A percentile compares a stretch with the other conserved stretches of the same genome.
These are phyloP conservation scores for Potamilus streckersoni DNA, from an alignment of 1,140 invertebrate genomes.

Conservation along the genomic window DNA sequence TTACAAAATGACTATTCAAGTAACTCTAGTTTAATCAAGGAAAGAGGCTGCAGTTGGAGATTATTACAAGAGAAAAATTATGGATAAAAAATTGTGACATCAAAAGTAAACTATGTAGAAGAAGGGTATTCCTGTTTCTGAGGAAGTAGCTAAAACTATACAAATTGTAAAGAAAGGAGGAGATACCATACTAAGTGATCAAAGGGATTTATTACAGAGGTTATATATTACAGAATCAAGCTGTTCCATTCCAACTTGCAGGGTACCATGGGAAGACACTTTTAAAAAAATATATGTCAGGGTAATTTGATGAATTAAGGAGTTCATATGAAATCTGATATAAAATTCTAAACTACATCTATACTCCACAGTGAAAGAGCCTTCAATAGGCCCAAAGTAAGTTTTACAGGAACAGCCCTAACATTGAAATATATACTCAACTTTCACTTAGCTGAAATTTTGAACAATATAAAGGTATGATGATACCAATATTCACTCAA, in stretches of 20 bases:
- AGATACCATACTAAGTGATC: neutral
- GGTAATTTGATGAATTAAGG: too few relatives aligned
- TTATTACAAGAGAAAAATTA: conserved; percentile 18
- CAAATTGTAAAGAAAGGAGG: conserved; percentile 11
- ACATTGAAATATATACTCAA: conserved; percentile 8
- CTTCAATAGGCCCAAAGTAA: too few relatives aligned
- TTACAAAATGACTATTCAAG: too few relatives aligned
- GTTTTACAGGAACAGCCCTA: too few relatives aligned
- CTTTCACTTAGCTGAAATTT: conserved; percentile 6
- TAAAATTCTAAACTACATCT: too few relatives aligned
- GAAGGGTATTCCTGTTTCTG: conserved; percentile 25
- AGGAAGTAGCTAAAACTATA: conserved; percentile 28
- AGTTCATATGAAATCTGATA: too few relatives aligned
- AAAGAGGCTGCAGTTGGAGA: conserved; percentile 20
- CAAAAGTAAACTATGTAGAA: conserved; percentile 24
- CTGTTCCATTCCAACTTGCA: too few relatives aligned
- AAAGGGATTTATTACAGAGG: conserved; percentile 16
- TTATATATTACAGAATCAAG: neutral
- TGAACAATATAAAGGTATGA: conserved; percentile 6
- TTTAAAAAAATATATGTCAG: conserved; percentile 23
- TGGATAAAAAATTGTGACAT: conserved; percentile 22
- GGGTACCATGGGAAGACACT: neutral
- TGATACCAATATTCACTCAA: neutral
- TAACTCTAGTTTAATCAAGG: neutral
- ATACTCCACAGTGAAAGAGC: too few relatives aligned